Conservation (phyloP, 53 echinoderm and acorn worm genomes). For the Actinopyga echinites region DNA sequence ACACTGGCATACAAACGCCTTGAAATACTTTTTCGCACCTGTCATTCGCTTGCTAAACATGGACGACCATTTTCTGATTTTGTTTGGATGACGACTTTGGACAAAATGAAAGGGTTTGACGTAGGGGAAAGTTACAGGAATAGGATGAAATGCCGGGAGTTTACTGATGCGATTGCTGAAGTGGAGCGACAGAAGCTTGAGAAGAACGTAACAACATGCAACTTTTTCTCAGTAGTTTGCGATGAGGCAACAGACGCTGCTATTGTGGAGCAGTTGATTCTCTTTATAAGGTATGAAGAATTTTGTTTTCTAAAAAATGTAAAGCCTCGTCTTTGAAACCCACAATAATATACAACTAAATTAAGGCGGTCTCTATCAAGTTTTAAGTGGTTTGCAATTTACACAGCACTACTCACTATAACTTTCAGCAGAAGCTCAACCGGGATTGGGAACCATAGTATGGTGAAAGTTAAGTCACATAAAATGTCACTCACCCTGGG, state of each 20-base stretch:
- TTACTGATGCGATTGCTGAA: conserved; percentile 39
- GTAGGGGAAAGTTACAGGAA: conserved; percentile 31
- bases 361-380: too few relatives aligned
- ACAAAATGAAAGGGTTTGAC: conserved; percentile 43
- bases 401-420: too few relatives aligned
- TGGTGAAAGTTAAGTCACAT: too few relatives aligned
- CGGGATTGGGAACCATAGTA: too few relatives aligned
- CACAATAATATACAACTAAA: too few relatives aligned
- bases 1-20: conserved; percentile 12
- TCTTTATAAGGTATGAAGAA: neutral
- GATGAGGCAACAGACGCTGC: neutral
- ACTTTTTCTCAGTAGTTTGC: neutral
- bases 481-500: too few relatives aligned
- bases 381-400: too few relatives aligned
- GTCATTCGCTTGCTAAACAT: conserved; percentile 51
- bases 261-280: neutral
- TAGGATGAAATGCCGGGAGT: neutral
- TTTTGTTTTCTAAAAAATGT: too few relatives aligned
- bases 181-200: neutral
- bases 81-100: conserved; percentile 43
- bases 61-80: conserved; percentile 52
- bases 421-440: too few relatives aligned
- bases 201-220: neutral
- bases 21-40: conserved; percentile 44
- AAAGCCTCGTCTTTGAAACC: too few relatives aligned